phyloP scores from a whole-genome alignment of 2,888 invertebrate genomes.

The Dioctria rufipes region DNA sequence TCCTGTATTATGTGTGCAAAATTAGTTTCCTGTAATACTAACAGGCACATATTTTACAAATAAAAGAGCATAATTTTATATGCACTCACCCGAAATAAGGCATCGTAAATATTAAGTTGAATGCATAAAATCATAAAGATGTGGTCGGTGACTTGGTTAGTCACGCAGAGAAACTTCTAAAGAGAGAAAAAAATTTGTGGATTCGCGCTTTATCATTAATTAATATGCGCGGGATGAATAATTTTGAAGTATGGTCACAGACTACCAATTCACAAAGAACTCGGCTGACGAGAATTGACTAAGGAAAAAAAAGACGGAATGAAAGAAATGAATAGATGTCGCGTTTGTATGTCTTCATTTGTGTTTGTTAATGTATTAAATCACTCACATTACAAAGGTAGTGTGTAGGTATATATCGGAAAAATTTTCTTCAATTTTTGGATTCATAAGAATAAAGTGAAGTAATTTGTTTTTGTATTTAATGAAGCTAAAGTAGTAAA shows the following conservation, averaged over 20 bases:
- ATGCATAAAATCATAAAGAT: constrained; percentile 8
- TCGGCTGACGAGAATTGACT: neutral
- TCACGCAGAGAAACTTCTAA: neutral
- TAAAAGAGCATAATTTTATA: neutral
- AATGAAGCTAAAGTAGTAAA: no score
- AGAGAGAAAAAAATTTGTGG: neutral
- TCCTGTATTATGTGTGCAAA: neutral
- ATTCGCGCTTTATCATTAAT: neutral
- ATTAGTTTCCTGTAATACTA: neutral
- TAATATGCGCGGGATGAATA: constrained; percentile 9
- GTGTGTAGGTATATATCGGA: no score
- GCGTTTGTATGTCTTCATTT: no score
- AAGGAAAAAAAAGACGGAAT: neutral
- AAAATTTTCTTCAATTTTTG: no score
- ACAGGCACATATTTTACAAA: neutral
- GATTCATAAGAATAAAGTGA: no score
- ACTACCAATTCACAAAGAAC: neutral
- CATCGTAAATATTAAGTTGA: constrained; percentile 3
- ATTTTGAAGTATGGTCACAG: neutral
- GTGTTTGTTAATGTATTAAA: neutral
- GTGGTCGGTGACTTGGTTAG: constrained; percentile 13
- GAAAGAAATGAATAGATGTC: neutral
- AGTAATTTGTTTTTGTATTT: no score
- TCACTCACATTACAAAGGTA: no score
- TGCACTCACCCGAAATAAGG: neutral